These are phyloP conservation scores for Drosophila lacteicornis DNA, from an alignment of 1,140 invertebrate genomes.

Conservation along the genomic window DNA sequence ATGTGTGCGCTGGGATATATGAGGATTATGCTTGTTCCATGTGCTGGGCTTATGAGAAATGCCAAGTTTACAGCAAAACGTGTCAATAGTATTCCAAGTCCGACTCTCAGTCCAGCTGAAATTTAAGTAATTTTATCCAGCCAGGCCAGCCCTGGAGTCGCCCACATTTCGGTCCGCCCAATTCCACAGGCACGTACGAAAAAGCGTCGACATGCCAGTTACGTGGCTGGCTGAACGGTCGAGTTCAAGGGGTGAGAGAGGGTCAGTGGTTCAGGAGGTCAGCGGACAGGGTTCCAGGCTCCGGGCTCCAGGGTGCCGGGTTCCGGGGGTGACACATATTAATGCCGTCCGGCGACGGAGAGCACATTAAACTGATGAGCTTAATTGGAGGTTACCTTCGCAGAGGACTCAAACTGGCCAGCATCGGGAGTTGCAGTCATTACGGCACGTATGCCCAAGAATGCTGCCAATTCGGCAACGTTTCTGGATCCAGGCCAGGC, in stretches of 20 bases:
- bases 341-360: slow-evolving; percentile 71
- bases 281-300: slow-evolving; percentile 14
- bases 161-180: slow-evolving; percentile 21
- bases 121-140: slow-evolving; percentile 63
- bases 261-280: slow-evolving; percentile 32
- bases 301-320: background rate
- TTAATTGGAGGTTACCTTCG: slow-evolving; percentile 80
- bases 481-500: slow-evolving; percentile 11
- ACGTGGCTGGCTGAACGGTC: slow-evolving; percentile 46
- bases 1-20: slow-evolving; percentile 71
- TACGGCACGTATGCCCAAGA: slow-evolving; percentile 50
- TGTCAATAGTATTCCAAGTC: slow-evolving; percentile 70
- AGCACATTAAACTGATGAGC: slow-evolving; percentile 82
- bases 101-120: slow-evolving; percentile 52
- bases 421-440: slow-evolving; percentile 38
- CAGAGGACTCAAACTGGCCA: slow-evolving; percentile 26
- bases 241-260: background rate
- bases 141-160: background rate
- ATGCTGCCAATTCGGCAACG: slow-evolving; percentile 55
- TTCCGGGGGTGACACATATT: slow-evolving; percentile 66
- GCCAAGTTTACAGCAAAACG: slow-evolving; percentile 77
- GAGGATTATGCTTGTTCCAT: slow-evolving; percentile 76
- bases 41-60: slow-evolving; percentile 71
- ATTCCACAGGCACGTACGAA: slow-evolving; percentile 64
- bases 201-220: slow-evolving; percentile 71